Evolutionary conservation across 2,888 invertebrate genomes (phyloP).

Genomic region (Masnerella sp.): DNA sequence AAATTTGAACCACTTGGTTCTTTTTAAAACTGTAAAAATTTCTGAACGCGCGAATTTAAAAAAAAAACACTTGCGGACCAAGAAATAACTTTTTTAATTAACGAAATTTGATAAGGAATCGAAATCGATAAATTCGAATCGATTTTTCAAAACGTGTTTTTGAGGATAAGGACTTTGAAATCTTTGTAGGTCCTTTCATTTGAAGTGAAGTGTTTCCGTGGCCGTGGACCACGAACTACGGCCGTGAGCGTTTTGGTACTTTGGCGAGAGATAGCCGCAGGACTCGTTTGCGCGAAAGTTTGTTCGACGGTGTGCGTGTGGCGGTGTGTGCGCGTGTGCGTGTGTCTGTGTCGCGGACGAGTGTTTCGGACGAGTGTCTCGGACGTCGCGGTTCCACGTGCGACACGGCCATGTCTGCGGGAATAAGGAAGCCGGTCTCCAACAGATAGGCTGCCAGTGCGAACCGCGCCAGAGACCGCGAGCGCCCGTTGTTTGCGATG

Average conservation of each 20-base stretch:
- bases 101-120: too few relatives aligned
- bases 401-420: constrained; percentile 22
- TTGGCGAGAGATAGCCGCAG: constrained; percentile 34
- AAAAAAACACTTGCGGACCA: too few relatives aligned
- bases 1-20: too few relatives aligned
- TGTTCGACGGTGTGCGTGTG: constrained; percentile 35
- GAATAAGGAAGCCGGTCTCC: constrained; percentile 18
- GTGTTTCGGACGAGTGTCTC: constrained; percentile 27
- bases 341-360: constrained; percentile 28
- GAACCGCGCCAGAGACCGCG: background rate
- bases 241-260: constrained; percentile 36
- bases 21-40: too few relatives aligned
- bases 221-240: constrained; percentile 10
- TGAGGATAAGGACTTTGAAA: too few relatives aligned
- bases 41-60: too few relatives aligned
- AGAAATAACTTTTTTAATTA: too few relatives aligned
- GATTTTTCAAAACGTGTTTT: too few relatives aligned
- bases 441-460: constrained; percentile 20
- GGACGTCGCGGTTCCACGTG: constrained; percentile 38
- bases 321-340: constrained; percentile 30
- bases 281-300: constrained; percentile 53
- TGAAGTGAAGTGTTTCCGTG: constrained; percentile 20
- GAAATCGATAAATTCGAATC: too few relatives aligned
- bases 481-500: constrained; percentile 21
- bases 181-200: background rate